Conservation (phyloP, 2,113 vertebrate species). For the Calyptomena viridis region DNA sequence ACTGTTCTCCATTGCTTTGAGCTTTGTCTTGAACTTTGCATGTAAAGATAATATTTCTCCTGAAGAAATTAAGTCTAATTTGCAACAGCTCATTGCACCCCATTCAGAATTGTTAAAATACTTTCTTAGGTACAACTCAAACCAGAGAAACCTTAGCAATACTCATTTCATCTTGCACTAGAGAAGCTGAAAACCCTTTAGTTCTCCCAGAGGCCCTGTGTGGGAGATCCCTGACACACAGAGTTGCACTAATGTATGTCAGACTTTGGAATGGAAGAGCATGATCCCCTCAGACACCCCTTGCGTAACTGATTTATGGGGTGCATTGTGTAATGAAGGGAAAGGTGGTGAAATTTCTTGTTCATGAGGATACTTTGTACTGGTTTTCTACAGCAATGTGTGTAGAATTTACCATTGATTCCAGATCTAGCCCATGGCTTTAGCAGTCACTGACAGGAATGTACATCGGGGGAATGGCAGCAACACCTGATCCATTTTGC, state of each 20-base stretch:
- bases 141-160: background rate
- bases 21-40: background rate
- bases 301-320: background rate
- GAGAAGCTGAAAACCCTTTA: background rate
- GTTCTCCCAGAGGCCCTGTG: background rate
- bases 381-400: background rate
- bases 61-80: background rate
- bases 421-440: background rate
- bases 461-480: background rate
- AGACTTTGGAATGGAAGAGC: background rate
- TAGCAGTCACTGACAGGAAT: background rate
- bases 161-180: background rate
- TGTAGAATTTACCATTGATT: background rate
- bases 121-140: background rate
- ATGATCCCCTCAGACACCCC: background rate
- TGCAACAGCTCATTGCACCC: background rate
- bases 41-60: background rate
- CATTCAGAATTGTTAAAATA: background rate
- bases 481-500: background rate
- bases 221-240: background rate
- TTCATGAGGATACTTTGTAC: background rate
- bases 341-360: background rate
- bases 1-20: background rate
- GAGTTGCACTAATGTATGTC: background rate
- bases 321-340: slow-evolving; percentile 10